Evolutionary conservation across 2,797 vertebrate species (phyloP).

Genomic region (Podarcis lilfordi): DNA sequence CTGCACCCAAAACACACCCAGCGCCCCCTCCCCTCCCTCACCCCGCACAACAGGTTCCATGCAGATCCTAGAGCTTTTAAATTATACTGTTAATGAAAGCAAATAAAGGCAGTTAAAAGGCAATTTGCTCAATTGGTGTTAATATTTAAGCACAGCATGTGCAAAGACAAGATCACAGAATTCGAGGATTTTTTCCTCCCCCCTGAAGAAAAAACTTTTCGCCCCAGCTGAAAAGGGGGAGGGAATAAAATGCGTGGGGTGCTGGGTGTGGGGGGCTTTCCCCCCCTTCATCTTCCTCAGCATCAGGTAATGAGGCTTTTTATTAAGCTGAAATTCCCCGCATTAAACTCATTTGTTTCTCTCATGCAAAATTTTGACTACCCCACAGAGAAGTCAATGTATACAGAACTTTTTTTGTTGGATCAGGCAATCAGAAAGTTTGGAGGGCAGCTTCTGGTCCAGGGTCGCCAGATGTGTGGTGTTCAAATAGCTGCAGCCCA

Average conservation of each 20-base stretch:
- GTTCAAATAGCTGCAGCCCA: too few species aligned
- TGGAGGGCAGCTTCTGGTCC: too few species aligned
- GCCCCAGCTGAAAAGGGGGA: constrained; percentile 11
- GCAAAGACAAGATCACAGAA: constrained; percentile 74
- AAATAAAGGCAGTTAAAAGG: constrained; percentile 88
- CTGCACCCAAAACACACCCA: neutral
- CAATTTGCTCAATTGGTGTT: constrained; percentile 87
- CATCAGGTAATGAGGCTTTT: constrained; percentile 53
- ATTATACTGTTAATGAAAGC: constrained; percentile 86
- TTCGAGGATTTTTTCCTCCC: constrained; percentile 32
- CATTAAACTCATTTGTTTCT: constrained; percentile 56
- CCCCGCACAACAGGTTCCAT: constrained; percentile 81
- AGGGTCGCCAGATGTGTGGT: too few species aligned
- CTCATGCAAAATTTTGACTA: constrained; percentile 3
- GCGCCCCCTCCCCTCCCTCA: constrained; percentile 22
- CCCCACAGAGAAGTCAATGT: too few species aligned
- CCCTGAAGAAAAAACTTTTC: constrained; percentile 54
- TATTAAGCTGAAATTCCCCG: constrained; percentile 53
- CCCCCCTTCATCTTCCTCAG: constrained; percentile 6
- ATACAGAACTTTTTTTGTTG: too few species aligned
- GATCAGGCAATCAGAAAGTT: too few species aligned
- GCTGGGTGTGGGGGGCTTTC: neutral
- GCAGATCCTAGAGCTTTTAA: constrained; percentile 85
- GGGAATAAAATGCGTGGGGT: neutral
- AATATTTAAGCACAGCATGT: constrained; percentile 88